These are phyloP conservation scores for Liopterus haemorrhoidalis DNA, from an alignment of 2,888 invertebrate genomes.

Conservation along the genomic window DNA sequence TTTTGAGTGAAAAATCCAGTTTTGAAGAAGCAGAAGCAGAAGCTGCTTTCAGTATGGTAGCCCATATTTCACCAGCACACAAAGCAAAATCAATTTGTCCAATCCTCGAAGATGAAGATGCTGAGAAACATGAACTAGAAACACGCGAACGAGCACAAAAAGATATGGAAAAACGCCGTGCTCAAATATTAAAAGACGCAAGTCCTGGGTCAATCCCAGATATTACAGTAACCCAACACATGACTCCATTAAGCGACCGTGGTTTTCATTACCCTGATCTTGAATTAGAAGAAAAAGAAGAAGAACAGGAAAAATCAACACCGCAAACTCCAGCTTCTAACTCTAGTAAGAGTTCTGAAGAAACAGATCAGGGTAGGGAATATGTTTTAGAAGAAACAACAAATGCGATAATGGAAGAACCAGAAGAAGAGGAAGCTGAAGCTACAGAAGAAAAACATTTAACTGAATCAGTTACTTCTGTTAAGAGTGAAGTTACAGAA, in stretches of 20 bases:
- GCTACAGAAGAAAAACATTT: slow-evolving; percentile 40
- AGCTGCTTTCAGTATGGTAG: slow-evolving; percentile 48
- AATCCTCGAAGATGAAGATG: slow-evolving; percentile 48
- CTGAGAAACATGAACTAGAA: slow-evolving; percentile 50
- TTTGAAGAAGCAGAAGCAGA: slow-evolving; percentile 50
- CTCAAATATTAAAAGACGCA: slow-evolving; percentile 48
- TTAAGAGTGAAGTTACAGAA: slow-evolving; percentile 37
- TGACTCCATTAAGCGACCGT: slow-evolving; percentile 47
- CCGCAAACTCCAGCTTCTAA: slow-evolving; percentile 57
- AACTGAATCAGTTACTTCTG: slow-evolving; percentile 38
- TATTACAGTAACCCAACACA: slow-evolving; percentile 57
- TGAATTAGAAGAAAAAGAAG: slow-evolving; percentile 45
- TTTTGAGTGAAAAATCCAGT: slow-evolving; percentile 46
- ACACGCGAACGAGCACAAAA: slow-evolving; percentile 43
- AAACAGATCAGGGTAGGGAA: slow-evolving; percentile 60
- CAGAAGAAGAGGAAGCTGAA: slow-evolving; percentile 52
- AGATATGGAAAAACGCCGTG: slow-evolving; percentile 46
- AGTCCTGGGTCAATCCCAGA: slow-evolving; percentile 60
- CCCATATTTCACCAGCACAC: slow-evolving; percentile 47
- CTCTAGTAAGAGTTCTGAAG: slow-evolving; percentile 60
- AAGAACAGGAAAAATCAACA: slow-evolving; percentile 46
- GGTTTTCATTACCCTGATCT: slow-evolving; percentile 48
- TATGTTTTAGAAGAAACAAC: slow-evolving; percentile 55
- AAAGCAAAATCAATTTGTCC: slow-evolving; percentile 45
- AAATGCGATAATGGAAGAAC: slow-evolving; percentile 43